Evolutionary conservation across 2,888 invertebrate species (phyloP), one percentile per base, ranked within the genome.

Genomic region (Lobophora halterata): DNA sequence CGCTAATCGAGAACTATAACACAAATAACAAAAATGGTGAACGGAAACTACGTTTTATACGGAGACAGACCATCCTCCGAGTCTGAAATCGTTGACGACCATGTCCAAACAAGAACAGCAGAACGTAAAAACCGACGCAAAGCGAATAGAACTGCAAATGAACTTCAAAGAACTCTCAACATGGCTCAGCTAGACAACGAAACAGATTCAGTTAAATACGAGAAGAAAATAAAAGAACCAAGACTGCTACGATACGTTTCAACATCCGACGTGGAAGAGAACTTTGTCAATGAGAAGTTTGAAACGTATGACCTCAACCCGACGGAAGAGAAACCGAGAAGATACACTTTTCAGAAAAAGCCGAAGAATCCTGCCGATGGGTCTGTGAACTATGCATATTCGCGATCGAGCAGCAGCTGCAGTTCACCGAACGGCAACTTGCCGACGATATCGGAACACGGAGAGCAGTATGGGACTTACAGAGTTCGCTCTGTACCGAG

Each of bases 21-120:
- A 43, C 39, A 43, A 44, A 38, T 49, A 31, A 39, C 10, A 33
- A 79, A 72, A 60, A 88, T 88, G 88, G 88, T 88, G 43, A 88
- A 87, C 64, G 85, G 88, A 8, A 87, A 88, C 55, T 88, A 88
- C 55, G 71, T 80, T 13, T 48, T 88, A 21, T 86, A 87, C 53
- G 85, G 83, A 19, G 85, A 86, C 53, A 65, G 77, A 48, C 82
- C 87, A 38, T 65, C 74, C 30, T 82, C 86, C 5, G 86, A 85
- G 48, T 79, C 82, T 1, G 86, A 85, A 58, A 79, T 79, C 32
- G 75, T 85, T 2, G 79, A 81, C 8, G 86, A 85, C 46, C 85
- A 86, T 48, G 80, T 83, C 3, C 83, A 79, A 35, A 62, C 71
- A 5, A 69, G 76, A 40, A 75, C 81, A 0, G 61, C 68, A 1